phyloP scores from a whole-genome alignment of 2,113 vertebrate genomes.

The rat (Rattus norvegicus) region GRCr8 NC_086036.1:34933501-34934000 shows the following conservation, averaged over 20 bases:
- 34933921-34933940: rapidly evolving
- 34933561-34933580: not conserved
- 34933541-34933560: not conserved
- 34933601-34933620: not conserved
- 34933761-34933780: not conserved
- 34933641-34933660: not conserved
- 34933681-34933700: not conserved
- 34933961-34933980: not conserved
- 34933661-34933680: not conserved
- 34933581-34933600: not conserved
- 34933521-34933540: too few species aligned
- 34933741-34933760: not conserved
- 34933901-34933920: not conserved
- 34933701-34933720: not conserved
- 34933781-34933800: not conserved
- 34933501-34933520: not conserved
- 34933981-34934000: not conserved
- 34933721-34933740: not conserved
- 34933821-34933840: not conserved
- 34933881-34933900: not conserved
- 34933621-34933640: not conserved
- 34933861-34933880: not conserved
- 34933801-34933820: not conserved
- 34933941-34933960: not conserved
- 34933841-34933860: not conserved